Conservation (phyloP, 2,888 invertebrate species). For the Cataglyphis rosenhaueri region DNA sequence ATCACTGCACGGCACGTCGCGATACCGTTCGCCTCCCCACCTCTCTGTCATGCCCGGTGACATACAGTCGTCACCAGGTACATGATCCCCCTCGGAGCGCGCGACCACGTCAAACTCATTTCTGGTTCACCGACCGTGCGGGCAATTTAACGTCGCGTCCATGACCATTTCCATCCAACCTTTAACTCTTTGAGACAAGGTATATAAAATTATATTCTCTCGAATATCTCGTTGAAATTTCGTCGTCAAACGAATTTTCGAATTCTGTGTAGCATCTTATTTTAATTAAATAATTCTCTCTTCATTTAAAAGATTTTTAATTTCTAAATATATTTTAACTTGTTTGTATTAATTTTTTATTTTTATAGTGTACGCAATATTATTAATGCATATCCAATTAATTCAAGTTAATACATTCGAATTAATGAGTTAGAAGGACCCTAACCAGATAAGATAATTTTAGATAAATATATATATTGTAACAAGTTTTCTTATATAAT, state of each 20-base stretch:
- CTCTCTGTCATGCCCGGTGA: conserved; percentile 37
- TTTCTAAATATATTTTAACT: no score
- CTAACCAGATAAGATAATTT: not conserved
- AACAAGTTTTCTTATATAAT: not conserved
- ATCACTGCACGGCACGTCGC: conserved; percentile 29
- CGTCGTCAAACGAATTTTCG: not conserved
- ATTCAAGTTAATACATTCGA: not conserved
- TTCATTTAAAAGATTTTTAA: not conserved
- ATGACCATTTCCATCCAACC: not conserved
- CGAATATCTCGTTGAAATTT: conserved; percentile 2
- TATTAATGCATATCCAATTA: not conserved
- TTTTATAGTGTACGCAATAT: not conserved
- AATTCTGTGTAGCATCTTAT: not conserved
- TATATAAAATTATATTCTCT: not conserved
- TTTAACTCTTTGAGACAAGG: not conserved
- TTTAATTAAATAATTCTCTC: not conserved
- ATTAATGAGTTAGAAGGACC: not conserved
- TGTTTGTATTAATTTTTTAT: not conserved
- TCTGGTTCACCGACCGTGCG: conserved; percentile 32
- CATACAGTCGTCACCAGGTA: conserved; percentile 38
- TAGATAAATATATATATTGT: not conserved
- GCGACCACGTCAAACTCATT: conserved; percentile 28
- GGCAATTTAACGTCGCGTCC: not conserved
- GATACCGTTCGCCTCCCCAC: conserved; percentile 34
- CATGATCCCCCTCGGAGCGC: conserved; percentile 26